phyloP scores from a whole-genome alignment of 92 coral and sea anemone species.

The Meandrina meandrites region DNA sequence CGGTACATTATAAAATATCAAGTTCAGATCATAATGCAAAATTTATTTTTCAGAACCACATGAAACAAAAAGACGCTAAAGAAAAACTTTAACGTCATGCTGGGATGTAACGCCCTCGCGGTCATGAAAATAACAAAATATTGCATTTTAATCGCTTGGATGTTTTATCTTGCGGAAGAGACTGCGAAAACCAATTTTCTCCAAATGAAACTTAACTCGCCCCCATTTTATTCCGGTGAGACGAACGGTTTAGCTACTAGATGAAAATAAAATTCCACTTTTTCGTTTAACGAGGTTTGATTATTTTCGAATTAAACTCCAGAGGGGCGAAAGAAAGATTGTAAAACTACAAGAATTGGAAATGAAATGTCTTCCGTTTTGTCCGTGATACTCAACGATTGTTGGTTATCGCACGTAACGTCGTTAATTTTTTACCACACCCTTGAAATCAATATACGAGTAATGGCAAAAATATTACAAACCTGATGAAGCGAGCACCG shows the following conservation, averaged over 20 bases:
- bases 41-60: constrained; percentile 1
- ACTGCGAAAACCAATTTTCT: constrained; percentile 32
- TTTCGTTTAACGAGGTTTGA: constrained; percentile 29
- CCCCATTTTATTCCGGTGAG: constrained; percentile 42
- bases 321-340: constrained; percentile 14
- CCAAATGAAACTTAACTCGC: constrained; percentile 22
- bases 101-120: constrained; percentile 44
- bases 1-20: constrained; percentile 15
- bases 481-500: constrained; percentile 73
- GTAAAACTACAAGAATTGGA: constrained; percentile 18
- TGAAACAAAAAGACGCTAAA: constrained; percentile 32
- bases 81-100: constrained; percentile 23
- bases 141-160: constrained; percentile 26
- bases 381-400: background rate
- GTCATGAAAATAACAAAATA: constrained; percentile 27
- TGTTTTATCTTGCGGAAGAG: constrained; percentile 17
- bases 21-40: constrained; percentile 37
- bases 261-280: constrained; percentile 14
- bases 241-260: constrained; percentile 9
- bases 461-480: background rate
- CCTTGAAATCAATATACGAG: background rate
- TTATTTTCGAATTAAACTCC: constrained; percentile 37
- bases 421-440: constrained; percentile 3
- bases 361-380: constrained; percentile 28
- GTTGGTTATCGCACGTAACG: background rate